A percentile compares a stretch with the other conserved stretches of the same genome.
phyloP scores from a whole-genome alignment of 2,113 vertebrate genomes.

The Crotalus horridus region DNA sequence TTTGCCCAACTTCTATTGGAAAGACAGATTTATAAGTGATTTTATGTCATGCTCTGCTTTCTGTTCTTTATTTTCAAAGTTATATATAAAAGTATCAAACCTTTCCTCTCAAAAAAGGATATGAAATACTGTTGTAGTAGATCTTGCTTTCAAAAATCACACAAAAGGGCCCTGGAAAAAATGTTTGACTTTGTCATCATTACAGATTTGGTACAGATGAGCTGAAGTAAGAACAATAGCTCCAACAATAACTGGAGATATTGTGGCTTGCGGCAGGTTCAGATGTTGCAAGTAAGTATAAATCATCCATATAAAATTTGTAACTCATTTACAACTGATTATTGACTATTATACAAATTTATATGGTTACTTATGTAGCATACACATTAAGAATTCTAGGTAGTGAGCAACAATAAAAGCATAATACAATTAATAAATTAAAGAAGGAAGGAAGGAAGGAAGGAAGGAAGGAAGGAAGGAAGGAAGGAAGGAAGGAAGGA shows the following conservation, averaged over 20 bases:
- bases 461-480: too few species aligned
- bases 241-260: constrained; percentile 76
- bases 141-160: background rate
- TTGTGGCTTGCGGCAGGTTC: constrained; percentile 81
- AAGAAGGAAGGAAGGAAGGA: too few species aligned
- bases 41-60: background rate
- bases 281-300: constrained; percentile 80
- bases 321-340: background rate
- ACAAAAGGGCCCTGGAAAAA: background rate
- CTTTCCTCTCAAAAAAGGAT: background rate
- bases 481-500: background rate
- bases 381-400: background rate
- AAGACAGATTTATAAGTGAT: background rate
- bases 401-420: background rate
- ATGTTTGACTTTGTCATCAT: background rate
- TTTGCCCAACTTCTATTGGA: background rate
- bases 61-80: background rate
- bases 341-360: background rate
- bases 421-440: background rate
- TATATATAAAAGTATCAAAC: too few species aligned
- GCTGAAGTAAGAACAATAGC: constrained; percentile 72
- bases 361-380: background rate
- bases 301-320: background rate
- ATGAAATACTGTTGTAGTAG: too few species aligned
- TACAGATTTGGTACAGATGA: constrained; percentile 79